Evolutionary conservation across 2,797 vertebrate genomes (phyloP), one percentile per base, ranked within the genome.

Genomic region (Zalophus californianus): DNA sequence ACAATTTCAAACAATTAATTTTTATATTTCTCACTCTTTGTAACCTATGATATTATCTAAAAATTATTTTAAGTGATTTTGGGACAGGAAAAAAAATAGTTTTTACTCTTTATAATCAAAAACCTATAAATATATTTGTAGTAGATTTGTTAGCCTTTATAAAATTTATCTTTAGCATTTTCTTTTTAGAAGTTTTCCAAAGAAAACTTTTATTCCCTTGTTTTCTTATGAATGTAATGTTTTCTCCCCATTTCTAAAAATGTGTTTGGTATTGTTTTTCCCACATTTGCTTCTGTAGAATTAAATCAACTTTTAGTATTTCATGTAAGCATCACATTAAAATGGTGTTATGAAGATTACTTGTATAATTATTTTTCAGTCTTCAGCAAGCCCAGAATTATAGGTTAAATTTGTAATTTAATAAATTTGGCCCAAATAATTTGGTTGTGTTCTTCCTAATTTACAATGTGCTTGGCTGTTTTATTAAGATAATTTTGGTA

Each of bases 231-330:
- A 54, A 38, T 64, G 1, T 13, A 58, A 9, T 41, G 9, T 8
- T 82, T 87, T 92, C n/a, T 44, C 38, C 21, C 4, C 15, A 56
- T 72, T 64, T 89, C 14, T 68, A 89, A 85, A 58, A 18, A 64
- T 48, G 8, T 58, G 29, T 70, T 50, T 96, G n/a, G 0, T 78
- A 14, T 38, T 56, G 21, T 1, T n/a, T 41, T 41, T 86, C 56
- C 44, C 82, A 62, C 11, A 4, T n/a, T 90, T 87, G 38, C 1
- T 7, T 87, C 21, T 16, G 2, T 44, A 83, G 11, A 4, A 50
- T 78, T 97, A 86, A 68, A 64, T 56, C 68, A 94, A 62, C 16
- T n/a, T 29, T 89, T 75, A 90, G 35, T 38, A 48, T 64, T 82
- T 82, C 13, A 5, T 82, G 25, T 5, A 77, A 68, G 5, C 23